A percentile compares a stretch with the other conserved stretches of the same genome.
These are phyloP conservation scores for Rhopalosiphum padi DNA, from an alignment of 1,140 invertebrate species.

Conservation along the genomic window DNA sequence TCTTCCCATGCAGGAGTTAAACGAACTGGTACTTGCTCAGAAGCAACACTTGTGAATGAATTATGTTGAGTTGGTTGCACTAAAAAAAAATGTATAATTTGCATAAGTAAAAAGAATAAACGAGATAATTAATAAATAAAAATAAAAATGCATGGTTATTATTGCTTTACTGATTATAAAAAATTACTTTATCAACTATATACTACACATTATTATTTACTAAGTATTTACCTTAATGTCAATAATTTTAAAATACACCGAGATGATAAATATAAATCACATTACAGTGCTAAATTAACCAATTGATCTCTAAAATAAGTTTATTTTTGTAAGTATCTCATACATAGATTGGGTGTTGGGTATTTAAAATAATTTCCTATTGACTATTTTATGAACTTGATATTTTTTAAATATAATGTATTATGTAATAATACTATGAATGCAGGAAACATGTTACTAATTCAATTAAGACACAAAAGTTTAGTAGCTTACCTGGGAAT, in stretches of 20 bases:
- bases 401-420: background rate
- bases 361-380: background rate
- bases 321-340: background rate
- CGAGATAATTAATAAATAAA: background rate
- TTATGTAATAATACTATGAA: background rate
- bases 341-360: background rate
- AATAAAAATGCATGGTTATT: background rate
- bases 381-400: background rate
- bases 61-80: constrained; percentile 51
- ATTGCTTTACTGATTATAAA: background rate
- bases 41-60: constrained; percentile 44
- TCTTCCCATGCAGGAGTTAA: constrained; percentile 87
- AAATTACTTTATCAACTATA: background rate
- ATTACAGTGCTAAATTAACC: background rate
- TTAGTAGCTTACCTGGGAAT: background rate
- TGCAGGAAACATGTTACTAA: background rate
- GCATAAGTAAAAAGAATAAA: background rate
- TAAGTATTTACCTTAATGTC: background rate
- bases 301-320: background rate
- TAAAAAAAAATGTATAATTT: background rate
- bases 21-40: constrained; percentile 74
- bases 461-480: background rate
- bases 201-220: background rate
- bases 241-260: background rate
- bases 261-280: background rate